These are phyloP conservation scores for Chlamydotis undulata DNA, from an alignment of 2,113 vertebrate genomes.

Conservation along the genomic window DNA sequence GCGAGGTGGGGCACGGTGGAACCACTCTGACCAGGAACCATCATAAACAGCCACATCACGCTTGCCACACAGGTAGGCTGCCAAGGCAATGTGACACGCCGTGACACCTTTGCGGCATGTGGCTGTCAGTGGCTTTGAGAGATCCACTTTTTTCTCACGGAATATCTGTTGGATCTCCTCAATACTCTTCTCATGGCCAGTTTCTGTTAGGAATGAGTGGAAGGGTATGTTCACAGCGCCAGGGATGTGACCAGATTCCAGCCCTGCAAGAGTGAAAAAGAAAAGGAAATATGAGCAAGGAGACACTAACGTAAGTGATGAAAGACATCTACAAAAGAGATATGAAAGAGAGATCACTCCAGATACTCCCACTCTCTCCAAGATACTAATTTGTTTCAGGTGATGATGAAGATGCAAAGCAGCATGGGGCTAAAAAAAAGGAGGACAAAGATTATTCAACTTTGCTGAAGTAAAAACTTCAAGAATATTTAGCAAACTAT, in stretches of 20 bases:
- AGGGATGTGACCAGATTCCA: constrained; percentile 87
- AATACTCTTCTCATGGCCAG: constrained; percentile 79
- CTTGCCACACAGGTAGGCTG: constrained; percentile 87
- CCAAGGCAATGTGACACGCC: constrained; percentile 88
- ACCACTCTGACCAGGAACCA: constrained; percentile 94
- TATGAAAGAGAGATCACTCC: background rate
- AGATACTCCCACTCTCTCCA: background rate
- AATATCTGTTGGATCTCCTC: constrained; percentile 84
- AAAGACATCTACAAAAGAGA: background rate
- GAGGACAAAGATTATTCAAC: background rate
- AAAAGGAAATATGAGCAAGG: background rate
- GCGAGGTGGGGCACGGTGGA: constrained; percentile 79
- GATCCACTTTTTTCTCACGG: constrained; percentile 78
- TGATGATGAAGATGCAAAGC: background rate
- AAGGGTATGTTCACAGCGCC: constrained; percentile 90
- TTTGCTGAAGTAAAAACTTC: background rate
- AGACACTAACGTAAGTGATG: background rate
- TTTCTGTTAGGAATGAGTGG: constrained; percentile 80
- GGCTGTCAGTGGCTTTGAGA: constrained; percentile 79
- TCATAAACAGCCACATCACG: constrained; percentile 86
- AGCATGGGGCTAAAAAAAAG: background rate
- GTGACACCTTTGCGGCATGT: constrained; percentile 91
- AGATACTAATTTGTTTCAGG: background rate
- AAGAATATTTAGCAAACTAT: background rate
- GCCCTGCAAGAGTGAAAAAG: constrained; percentile 68